These are phyloP conservation scores for Cephus runcator DNA, from an alignment of 2,888 invertebrate species.

Conservation along the genomic window DNA sequence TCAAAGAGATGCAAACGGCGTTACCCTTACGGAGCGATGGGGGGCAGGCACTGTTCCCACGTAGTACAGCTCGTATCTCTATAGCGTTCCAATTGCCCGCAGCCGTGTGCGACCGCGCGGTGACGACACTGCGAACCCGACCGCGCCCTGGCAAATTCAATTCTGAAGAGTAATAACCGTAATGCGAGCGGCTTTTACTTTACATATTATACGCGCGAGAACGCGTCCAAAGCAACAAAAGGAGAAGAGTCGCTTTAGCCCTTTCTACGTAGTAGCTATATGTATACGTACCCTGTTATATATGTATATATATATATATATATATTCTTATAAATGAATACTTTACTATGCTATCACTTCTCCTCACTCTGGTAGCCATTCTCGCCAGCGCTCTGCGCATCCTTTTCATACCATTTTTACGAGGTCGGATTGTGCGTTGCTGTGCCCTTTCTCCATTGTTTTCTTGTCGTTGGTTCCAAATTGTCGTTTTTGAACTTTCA, in stretches of 20 bases:
- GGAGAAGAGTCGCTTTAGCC: conserved; percentile 1
- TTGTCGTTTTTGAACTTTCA: neutral
- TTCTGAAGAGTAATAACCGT: conserved; percentile 9
- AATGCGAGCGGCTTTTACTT: conserved; percentile 14
- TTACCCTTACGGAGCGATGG: conserved; percentile 8
- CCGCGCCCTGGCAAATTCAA: conserved; percentile 11
- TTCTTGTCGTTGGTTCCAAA: neutral
- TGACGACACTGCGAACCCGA: neutral
- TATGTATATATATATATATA: neutral
- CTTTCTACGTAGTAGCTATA: neutral
- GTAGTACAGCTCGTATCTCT: neutral
- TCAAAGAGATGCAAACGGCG: conserved; percentile 29
- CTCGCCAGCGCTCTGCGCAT: neutral
- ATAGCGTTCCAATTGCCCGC: neutral
- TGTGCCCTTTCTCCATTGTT: neutral
- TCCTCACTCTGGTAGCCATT: neutral
- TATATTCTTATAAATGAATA: neutral
- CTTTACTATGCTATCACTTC: neutral
- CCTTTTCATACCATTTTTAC: neutral
- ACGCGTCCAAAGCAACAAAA: conserved; percentile 7
- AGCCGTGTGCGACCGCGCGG: neutral
- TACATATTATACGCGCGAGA: conserved; percentile 6
- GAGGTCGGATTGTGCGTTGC: neutral
- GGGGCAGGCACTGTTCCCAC: neutral
- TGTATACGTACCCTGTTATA: neutral